Conservation (phyloP, 2,797 vertebrate species). For the Brotula barbata region DNA sequence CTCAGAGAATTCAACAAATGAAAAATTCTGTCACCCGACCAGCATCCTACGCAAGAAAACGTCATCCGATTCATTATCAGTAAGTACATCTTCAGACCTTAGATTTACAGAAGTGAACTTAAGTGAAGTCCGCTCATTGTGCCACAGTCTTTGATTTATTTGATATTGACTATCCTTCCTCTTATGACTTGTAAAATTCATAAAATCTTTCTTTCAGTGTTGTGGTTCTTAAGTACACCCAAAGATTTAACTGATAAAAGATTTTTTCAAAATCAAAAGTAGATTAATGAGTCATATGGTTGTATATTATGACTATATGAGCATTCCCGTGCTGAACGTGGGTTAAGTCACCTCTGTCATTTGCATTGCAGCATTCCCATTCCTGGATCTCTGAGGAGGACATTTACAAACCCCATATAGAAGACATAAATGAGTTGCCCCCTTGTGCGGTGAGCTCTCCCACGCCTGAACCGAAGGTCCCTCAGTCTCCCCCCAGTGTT, state of each 20-base stretch:
- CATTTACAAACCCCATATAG: slow-evolving; percentile 83
- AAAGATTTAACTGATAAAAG: neutral
- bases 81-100: slow-evolving; percentile 47
- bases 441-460: slow-evolving; percentile 9
- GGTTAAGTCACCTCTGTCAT: neutral
- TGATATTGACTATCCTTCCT: neutral
- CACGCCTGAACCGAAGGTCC: slow-evolving; percentile 33
- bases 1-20: neutral
- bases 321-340: neutral
- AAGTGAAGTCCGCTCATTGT: neutral
- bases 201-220: neutral
- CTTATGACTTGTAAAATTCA: neutral
- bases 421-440: slow-evolving; percentile 51
- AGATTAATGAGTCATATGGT: neutral
- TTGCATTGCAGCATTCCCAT: slow-evolving; percentile 74
- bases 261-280: too few species aligned
- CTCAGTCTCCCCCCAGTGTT: slow-evolving; percentile 72
- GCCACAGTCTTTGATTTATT: too few species aligned
- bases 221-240: neutral
- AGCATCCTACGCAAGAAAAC: slow-evolving; percentile 59
- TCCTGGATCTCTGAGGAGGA: slow-evolving; percentile 97
- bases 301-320: slow-evolving; percentile 2
- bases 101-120: too few species aligned
- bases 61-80: slow-evolving; percentile 60
- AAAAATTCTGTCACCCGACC: slow-evolving; percentile 13